Conservation (phyloP, 2,888 invertebrate genomes). For the Hanleya hanleyi region DNA sequence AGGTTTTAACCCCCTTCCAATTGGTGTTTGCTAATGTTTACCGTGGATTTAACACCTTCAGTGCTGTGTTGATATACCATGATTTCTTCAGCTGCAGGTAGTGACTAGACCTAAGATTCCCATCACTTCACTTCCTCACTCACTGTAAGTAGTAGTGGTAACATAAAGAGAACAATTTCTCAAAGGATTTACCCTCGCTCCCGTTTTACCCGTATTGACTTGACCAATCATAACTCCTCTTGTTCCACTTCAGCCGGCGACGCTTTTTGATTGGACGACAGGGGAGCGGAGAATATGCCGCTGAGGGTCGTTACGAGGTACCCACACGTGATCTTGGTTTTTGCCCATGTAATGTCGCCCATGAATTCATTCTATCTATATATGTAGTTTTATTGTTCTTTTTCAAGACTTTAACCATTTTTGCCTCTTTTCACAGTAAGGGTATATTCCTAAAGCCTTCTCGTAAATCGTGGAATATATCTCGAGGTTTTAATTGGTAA, state of each 20-base stretch:
- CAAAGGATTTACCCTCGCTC: no score
- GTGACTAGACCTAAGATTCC: neutral
- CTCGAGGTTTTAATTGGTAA: neutral
- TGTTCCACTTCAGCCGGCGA: slow-evolving; percentile 8
- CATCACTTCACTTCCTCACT: no score
- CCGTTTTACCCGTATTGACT: neutral
- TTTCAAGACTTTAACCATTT: no score
- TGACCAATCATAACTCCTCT: slow-evolving; percentile 5
- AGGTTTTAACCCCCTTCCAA: no score
- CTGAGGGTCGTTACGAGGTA: slow-evolving; percentile 5
- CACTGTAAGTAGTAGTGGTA: neutral
- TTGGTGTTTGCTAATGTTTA: no score
- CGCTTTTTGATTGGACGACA: slow-evolving; percentile 5
- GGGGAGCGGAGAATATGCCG: slow-evolving; percentile 3
- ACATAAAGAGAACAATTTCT: neutral
- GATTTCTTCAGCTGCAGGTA: neutral
- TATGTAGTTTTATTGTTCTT: no score
- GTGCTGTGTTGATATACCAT: no score
- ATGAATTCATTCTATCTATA: no score
- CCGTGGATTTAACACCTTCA: no score
- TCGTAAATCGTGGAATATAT: no score
- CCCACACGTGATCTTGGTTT: slow-evolving; percentile 6
- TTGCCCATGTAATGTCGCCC: neutral
- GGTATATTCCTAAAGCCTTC: no score
- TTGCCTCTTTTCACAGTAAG: no score